phyloP scores from a whole-genome alignment of 37 sponge, comb jelly and placozoan genomes.

The Aplysina aerophoba region DNA sequence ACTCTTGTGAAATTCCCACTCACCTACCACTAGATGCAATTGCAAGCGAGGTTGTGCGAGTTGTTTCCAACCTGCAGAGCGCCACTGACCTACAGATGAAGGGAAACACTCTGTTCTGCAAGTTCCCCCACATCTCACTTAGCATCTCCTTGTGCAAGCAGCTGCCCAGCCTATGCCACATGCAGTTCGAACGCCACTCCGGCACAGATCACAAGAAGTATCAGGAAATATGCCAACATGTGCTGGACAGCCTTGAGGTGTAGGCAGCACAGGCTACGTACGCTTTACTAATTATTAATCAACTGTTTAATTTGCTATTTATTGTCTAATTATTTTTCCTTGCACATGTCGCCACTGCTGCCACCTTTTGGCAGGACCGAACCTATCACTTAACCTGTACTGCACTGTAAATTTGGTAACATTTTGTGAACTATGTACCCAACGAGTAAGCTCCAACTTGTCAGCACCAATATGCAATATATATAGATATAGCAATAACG shows the following conservation, averaged over 20 bases:
- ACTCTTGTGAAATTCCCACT: slow-evolving; percentile 17
- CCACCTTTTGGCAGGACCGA: too few species aligned
- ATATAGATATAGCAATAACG: too few species aligned
- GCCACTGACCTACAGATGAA: slow-evolving; percentile 31
- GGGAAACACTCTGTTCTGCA: neutral
- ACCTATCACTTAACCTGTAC: too few species aligned
- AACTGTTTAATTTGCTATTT: neutral
- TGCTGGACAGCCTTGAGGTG: slow-evolving; percentile 13
- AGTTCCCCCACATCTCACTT: slow-evolving; percentile 17
- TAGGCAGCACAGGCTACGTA: neutral
- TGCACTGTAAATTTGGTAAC: too few species aligned
- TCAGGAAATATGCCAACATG: slow-evolving; percentile 36
- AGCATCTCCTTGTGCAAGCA: slow-evolving; percentile 44
- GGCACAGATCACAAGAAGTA: slow-evolving; percentile 40
- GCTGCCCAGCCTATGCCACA: slow-evolving; percentile 8
- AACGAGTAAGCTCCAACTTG: too few species aligned
- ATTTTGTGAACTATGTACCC: too few species aligned
- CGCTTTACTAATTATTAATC: neutral
- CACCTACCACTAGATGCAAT: slow-evolving; percentile 37
- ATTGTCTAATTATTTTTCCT: too few species aligned
- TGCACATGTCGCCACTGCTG: too few species aligned
- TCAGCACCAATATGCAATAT: too few species aligned
- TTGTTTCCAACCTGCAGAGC: slow-evolving; percentile 23
- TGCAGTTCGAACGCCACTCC: slow-evolving; percentile 63
- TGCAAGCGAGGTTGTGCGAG: slow-evolving; percentile 52